These are phyloP conservation scores for Drosophila ficusphila DNA, from an alignment of 1,140 invertebrate species.

Conservation along the genomic window DNA sequence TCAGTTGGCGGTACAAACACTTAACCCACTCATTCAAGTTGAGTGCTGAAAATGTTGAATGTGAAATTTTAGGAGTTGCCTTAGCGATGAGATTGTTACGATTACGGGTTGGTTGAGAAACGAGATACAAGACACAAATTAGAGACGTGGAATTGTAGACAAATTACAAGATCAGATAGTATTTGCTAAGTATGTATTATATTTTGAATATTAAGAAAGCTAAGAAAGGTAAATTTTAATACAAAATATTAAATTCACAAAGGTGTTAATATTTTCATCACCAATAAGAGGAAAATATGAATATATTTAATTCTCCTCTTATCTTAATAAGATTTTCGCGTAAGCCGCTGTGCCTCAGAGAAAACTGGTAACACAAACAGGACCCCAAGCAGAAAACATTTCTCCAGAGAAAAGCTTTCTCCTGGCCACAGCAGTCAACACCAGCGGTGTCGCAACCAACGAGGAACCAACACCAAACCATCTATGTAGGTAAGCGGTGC, in stretches of 20 bases:
- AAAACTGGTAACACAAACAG: not conserved
- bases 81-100: constrained; percentile 22
- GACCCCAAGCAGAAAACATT: not conserved
- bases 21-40: constrained; percentile 13
- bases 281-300: too few relatives aligned
- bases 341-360: not conserved
- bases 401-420: not conserved
- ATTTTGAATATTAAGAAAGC: too few relatives aligned
- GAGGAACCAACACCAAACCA: constrained; percentile 18
- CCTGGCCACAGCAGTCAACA: constrained; percentile 60
- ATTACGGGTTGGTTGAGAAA: not conserved
- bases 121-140: not conserved
- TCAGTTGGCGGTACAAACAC: constrained; percentile 2
- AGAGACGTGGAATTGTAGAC: not conserved
- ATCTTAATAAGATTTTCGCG: constrained; percentile 14
- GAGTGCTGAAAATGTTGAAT: constrained; percentile 45
- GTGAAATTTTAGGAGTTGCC: constrained; percentile 35
- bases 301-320: not conserved
- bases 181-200: not conserved
- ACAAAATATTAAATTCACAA: not conserved
- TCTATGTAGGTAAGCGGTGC: constrained; percentile 42
- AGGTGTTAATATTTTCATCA: too few relatives aligned
- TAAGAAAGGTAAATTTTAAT: too few relatives aligned
- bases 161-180: not conserved
- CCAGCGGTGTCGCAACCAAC: constrained; percentile 41